Evolutionary conservation across 2,113 vertebrate genomes (phyloP).

Genomic region (Dunckerocampus dactyliophorus): DNA sequence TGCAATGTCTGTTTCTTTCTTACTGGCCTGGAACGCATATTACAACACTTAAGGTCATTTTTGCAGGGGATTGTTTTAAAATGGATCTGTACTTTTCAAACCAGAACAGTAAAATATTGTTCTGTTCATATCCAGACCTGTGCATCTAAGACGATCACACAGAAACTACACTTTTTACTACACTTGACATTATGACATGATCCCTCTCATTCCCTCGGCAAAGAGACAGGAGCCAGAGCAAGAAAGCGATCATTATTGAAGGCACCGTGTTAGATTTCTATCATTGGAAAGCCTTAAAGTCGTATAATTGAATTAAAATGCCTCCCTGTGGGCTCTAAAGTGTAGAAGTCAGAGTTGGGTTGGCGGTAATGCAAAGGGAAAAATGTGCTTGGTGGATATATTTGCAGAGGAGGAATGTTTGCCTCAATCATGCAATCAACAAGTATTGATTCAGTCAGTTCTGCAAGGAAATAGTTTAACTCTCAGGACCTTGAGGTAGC

Average conservation of each 20-base stretch:
- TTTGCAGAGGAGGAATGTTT: constrained; percentile 19
- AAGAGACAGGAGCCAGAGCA: constrained; percentile 2
- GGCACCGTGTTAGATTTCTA: constrained; percentile 43
- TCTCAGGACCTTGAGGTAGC: constrained; percentile 33
- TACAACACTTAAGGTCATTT: too few species aligned
- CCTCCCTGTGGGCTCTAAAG: constrained; percentile 31
- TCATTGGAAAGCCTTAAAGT: constrained; percentile 63
- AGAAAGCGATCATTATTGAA: constrained; percentile 30
- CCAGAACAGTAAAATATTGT: too few species aligned
- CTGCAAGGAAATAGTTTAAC: constrained; percentile 50
- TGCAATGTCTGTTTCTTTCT: not conserved
- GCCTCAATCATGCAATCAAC: constrained; percentile 44
- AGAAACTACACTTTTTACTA: too few species aligned
- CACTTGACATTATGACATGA: constrained; percentile 4
- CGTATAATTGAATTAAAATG: constrained; percentile 55
- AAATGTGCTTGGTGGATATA: constrained; percentile 32
- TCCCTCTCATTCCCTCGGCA: constrained; percentile 22
- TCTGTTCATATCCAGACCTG: too few species aligned
- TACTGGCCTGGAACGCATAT: too few species aligned
- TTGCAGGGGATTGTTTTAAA: not conserved
- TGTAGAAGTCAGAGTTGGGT: constrained; percentile 18
- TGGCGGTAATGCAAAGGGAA: constrained; percentile 15
- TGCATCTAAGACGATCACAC: too few species aligned
- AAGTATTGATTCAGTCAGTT: constrained; percentile 55
- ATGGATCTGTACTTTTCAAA: not conserved